These are phyloP conservation scores for Lissocephala sabroskyi DNA, from an alignment of 2,888 invertebrate species.

Conservation along the genomic window DNA sequence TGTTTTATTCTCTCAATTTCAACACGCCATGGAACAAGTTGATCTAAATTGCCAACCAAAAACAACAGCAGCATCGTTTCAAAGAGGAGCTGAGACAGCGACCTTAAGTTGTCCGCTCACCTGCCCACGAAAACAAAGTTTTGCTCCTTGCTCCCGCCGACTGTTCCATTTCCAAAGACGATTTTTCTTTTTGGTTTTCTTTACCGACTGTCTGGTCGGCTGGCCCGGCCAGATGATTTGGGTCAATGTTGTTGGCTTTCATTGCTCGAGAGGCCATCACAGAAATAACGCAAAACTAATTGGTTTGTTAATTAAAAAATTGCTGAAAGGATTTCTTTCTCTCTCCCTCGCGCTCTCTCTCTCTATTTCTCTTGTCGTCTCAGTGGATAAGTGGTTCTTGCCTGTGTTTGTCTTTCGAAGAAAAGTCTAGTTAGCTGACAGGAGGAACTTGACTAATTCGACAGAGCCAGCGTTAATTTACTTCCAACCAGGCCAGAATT, in stretches of 20 bases:
- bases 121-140: conserved; percentile 4
- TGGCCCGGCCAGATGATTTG: no score
- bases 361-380: conserved; percentile 13
- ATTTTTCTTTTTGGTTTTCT: conserved; percentile 21
- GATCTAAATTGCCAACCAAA: conserved; percentile 51
- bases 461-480: no score
- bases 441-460: no score
- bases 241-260: conserved; percentile 53
- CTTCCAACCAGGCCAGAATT: no score
- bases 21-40: conserved; percentile 45
- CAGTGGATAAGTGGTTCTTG: no score
- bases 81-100: not conserved
- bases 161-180: not conserved
- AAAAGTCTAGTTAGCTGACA: no score
- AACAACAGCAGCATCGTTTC: not conserved
- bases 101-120: not conserved
- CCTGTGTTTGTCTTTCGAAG: no score
- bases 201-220: no score
- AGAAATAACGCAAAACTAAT: conserved; percentile 52
- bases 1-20: conserved; percentile 22
- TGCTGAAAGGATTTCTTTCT: conserved; percentile 27
- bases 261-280: conserved; percentile 6
- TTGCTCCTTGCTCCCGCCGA: not conserved
- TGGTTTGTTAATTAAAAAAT: conserved; percentile 64
- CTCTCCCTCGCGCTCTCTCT: no score